Base-by-base conservation (phyloP, 2,888 invertebrate genomes). In the Acleris literana region DNA sequence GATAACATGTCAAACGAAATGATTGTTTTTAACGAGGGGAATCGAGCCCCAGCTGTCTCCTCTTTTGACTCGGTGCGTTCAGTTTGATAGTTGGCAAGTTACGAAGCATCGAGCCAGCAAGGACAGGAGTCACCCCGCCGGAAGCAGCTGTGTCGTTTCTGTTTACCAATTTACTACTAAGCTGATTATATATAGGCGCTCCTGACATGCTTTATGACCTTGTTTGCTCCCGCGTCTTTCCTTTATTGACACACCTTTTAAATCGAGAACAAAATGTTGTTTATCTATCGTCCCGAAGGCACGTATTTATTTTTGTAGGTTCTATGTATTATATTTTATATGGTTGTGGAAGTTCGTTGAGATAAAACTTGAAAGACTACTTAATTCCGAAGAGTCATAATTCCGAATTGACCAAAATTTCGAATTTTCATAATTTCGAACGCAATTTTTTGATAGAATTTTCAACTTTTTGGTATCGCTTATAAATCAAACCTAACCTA, bases 81-180 rank as follows among this genome's bases (percentile, higher is more conserved):
- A 18, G 46, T 25, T 57, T 57, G 46, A 49, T 49, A 29, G 33
- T 59, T 20, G 9, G 1, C 18, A 29, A 48, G 29, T 48, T n/a
- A 29, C 17, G 49, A 11, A 59, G 61, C 46, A 46, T 11, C 22
- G 52, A 46, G 51, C 44, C 11, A 22, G 61, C 55, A 64, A 71
- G 71, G 74, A 71, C 72, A 72, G 64, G 53, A 69, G 68, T 68
- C 70, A 69, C 59, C 60, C 68, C 71, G 71, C 78, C 85, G 89
- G 91, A 90, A 89, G 81, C 90, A 91, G 90, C 90, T 91, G 91
- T 81, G 90, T 85, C 85, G 86, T 79, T 92, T 92, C 82, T 91
- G 85, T 92, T 92, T 91, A 87, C 90, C 91, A 92, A 92, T 92
- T 92, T 92, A 91, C 92, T 90, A 91, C 91, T 89, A 91, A 92